Conservation (phyloP, 2,888 invertebrate genomes). For the Melieria picta region DNA sequence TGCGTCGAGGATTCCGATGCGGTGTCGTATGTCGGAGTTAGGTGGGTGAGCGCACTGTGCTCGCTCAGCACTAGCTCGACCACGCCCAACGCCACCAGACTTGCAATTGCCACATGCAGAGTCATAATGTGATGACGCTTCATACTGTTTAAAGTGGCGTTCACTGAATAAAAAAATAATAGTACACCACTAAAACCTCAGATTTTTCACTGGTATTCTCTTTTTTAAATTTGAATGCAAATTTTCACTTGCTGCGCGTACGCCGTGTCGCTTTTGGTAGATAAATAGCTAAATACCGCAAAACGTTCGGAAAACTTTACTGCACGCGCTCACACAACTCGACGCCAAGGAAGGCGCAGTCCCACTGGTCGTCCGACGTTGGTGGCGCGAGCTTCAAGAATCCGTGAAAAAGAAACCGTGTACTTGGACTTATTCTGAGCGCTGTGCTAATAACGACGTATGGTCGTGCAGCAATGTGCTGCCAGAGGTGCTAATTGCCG, state of each 20-base stretch:
- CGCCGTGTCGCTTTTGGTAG: no score
- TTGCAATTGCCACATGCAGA: constrained; percentile 17
- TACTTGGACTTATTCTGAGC: constrained; percentile 8
- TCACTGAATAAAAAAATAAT: no score
- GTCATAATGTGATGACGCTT: constrained; percentile 15
- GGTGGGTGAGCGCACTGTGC: constrained; percentile 26
- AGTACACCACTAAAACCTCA: no score
- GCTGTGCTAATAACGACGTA: not conserved
- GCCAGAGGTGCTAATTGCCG: constrained; percentile 40
- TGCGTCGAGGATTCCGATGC: not conserved
- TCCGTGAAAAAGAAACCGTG: not conserved
- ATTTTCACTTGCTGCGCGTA: no score
- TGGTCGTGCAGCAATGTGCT: not conserved
- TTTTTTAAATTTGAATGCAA: not conserved
- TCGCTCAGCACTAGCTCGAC: constrained; percentile 47
- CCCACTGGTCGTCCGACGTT: no score
- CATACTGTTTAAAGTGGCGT: no score
- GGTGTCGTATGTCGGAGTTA: not conserved
- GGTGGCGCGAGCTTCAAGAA: no score
- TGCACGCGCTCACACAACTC: no score
- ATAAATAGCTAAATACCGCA: no score
- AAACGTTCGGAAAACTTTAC: no score
- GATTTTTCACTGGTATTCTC: not conserved
- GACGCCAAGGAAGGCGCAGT: no score
- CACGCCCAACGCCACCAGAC: constrained; percentile 37